Evolutionary conservation across 2,113 vertebrate genomes (phyloP), one percentile per base, ranked within the genome.

Genomic region (Seriola rivoliana): DNA sequence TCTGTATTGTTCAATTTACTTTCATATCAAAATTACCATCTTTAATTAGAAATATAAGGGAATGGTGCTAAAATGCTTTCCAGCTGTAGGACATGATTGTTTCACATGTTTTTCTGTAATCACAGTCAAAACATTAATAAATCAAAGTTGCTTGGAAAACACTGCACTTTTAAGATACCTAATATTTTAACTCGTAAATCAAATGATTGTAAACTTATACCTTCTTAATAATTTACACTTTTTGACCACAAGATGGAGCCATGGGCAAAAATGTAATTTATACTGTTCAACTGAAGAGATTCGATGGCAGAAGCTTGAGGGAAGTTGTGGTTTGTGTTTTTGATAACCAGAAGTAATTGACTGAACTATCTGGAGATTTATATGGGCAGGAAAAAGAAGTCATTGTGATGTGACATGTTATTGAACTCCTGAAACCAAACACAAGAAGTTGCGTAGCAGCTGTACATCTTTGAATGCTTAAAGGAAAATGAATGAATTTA

Each of bases 191-290:
- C 16, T 55, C 57, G 38, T 13, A 14, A 57, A 10, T 19, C 0
- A 72, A 23, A 66, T 1, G 5, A 63, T 16, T 55, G 21, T 2
- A 55, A 34, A 58, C 9, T 4, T 10, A 58, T 19, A 6, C 0
- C 1, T 5, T 6, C 2, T 14, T 9, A 1, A 48, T 23, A 0
- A 50, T 8, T 59, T 73, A 34, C 23, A 67, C 9, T 1, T 6
- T 60, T 16, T 75, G 19, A 14, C 89, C 91, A 88, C 85, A 68
- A 83, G 91, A 86, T 92, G 89, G 91, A 11, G 73, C 66, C 59
- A 86, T 54, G 3, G 3, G 0, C 54, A 65, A 80, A 55, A 50
- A 12, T 38, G 40, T 80, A 17, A 0, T 25, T 46, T 19, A 25
- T 50, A 54, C 0, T 2, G 0, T 63, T 11, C 46, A 17, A 4